Conservation (phyloP, 2,113 vertebrate genomes). For the Tautogolabrus adspersus region DNA sequence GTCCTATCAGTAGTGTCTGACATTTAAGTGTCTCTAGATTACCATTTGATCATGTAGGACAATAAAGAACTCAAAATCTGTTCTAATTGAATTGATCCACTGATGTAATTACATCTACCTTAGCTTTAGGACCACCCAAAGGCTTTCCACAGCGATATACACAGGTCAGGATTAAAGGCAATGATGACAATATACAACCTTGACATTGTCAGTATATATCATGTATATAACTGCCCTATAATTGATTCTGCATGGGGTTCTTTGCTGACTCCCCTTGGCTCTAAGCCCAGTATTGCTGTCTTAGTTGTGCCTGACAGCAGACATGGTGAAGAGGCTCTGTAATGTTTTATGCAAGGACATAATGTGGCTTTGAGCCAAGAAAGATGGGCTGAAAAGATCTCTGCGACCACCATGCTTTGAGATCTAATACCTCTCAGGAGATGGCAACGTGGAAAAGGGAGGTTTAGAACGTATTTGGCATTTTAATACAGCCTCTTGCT, state of each 20-base stretch:
- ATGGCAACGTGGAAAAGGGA: not conserved
- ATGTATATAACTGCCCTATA: conserved; percentile 51
- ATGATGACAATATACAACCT: conserved; percentile 50
- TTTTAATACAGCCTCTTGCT: conserved; percentile 31
- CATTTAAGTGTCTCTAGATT: not conserved
- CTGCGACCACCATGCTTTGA: conserved; percentile 48
- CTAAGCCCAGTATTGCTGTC: conserved; percentile 35
- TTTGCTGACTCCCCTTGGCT: conserved; percentile 63
- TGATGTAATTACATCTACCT: not conserved
- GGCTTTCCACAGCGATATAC: not conserved
- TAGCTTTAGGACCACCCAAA: not conserved
- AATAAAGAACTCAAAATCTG: not conserved
- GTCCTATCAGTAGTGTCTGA: not conserved
- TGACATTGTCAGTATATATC: conserved; percentile 54
- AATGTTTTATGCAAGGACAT: conserved; percentile 68
- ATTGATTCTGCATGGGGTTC: conserved; percentile 57
- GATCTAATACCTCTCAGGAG: conserved; percentile 37
- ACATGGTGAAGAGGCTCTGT: conserved; percentile 47
- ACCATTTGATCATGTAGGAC: not conserved
- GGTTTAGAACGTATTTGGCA: conserved; percentile 20
- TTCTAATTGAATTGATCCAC: not conserved
- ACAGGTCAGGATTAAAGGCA: conserved; percentile 20
- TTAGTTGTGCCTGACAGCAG: conserved; percentile 54
- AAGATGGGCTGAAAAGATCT: conserved; percentile 29
- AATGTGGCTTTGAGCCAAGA: conserved; percentile 60